Percentiles rank a stretch among this genome's conserved stretches.
phyloP scores from a whole-genome alignment of 2,888 invertebrate species.

The Pycnomerus fuliginosus region DNA sequence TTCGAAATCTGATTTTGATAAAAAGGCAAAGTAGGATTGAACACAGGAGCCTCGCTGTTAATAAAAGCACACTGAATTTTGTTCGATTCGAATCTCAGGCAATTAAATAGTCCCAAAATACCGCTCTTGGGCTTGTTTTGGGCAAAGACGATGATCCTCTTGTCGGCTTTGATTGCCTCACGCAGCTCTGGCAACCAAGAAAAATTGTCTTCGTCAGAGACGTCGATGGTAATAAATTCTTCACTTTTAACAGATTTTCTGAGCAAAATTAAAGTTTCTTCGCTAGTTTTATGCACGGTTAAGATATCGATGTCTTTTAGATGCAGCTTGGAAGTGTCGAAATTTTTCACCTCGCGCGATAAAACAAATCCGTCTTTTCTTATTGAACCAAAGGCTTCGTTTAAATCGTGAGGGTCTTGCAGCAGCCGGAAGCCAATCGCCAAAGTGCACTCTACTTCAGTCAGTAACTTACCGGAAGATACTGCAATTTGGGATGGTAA shows the following conservation, averaged over 20 bases:
- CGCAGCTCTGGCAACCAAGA: background rate
- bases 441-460: conserved; percentile 37
- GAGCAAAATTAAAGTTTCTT: conserved; percentile 58
- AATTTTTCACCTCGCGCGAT: conserved; percentile 60
- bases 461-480: conserved; percentile 58
- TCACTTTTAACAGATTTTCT: conserved; percentile 51
- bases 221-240: conserved; percentile 40
- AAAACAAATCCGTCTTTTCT: conserved; percentile 56
- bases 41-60: conserved; percentile 62
- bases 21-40: conserved; percentile 57
- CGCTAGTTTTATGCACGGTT: conserved; percentile 28
- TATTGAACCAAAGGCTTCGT: background rate
- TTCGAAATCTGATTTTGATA: conserved; percentile 64
- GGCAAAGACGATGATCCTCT: conserved; percentile 59
- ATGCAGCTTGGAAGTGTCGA: conserved; percentile 33
- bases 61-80: conserved; percentile 57
- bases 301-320: conserved; percentile 40
- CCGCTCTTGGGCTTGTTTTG: conserved; percentile 73
- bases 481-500: conserved; percentile 57
- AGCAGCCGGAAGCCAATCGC: conserved; percentile 29
- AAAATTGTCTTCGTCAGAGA: background rate
- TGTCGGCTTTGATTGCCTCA: background rate
- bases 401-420: background rate
- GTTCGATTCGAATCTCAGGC: conserved; percentile 60
- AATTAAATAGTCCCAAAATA: conserved; percentile 70